phyloP scores from a whole-genome alignment of 1,140 invertebrate species.

The Dryas iulia region DNA sequence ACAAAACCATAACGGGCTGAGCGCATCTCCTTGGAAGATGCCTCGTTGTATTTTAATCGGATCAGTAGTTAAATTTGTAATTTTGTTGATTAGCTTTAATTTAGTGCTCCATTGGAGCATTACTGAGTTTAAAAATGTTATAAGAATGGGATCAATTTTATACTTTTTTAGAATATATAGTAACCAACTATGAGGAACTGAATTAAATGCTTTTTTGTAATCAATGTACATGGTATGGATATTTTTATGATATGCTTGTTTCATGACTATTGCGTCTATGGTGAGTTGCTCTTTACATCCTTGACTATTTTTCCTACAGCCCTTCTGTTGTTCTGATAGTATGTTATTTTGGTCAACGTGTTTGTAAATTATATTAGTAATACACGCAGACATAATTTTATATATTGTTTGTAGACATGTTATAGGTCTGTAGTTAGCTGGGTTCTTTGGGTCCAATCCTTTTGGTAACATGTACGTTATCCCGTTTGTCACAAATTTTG shows the following conservation, averaged over 20 bases:
- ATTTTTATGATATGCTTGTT: background rate
- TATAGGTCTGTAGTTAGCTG: slow-evolving; percentile 27
- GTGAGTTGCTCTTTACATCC: background rate
- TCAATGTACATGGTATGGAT: background rate
- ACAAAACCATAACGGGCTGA: slow-evolving; percentile 23
- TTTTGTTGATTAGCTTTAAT: background rate
- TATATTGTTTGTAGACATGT: slow-evolving; percentile 28
- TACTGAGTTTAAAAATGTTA: background rate
- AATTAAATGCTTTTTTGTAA: background rate
- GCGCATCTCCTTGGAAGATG: slow-evolving; percentile 19
- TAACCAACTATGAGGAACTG: background rate
- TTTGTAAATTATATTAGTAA: slow-evolving; percentile 9
- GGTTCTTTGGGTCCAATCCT: slow-evolving; percentile 4
- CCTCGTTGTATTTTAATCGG: slow-evolving; percentile 11
- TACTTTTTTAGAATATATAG: background rate
- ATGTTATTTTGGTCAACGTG: background rate
- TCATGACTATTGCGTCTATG: background rate
- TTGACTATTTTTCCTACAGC: background rate
- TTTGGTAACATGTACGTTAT: slow-evolving; percentile 29
- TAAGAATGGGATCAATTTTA: background rate
- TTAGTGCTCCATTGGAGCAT: background rate
- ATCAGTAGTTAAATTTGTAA: background rate
- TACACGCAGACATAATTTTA: slow-evolving; percentile 25
- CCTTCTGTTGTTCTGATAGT: background rate
- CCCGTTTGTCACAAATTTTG: slow-evolving; percentile 15